Evolutionary conservation across 2,888 invertebrate genomes (phyloP).

Genomic region (Sipunculus nudus): DNA sequence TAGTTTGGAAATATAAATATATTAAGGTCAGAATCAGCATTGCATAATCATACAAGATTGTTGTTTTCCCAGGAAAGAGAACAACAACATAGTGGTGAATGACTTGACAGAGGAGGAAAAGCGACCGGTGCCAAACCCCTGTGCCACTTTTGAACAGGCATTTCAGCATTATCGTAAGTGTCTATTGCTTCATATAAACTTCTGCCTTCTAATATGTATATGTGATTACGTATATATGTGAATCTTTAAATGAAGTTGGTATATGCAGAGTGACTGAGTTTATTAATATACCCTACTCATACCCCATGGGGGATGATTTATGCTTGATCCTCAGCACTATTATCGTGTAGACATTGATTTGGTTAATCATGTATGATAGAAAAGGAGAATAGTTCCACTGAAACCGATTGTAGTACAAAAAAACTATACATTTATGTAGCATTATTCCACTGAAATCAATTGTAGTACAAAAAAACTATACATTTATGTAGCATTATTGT

Average conservation of each 20-base stretch:
- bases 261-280: neutral
- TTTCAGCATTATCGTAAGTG: constrained; percentile 76
- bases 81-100: constrained; percentile 74
- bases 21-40: too few relatives aligned
- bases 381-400: too few relatives aligned
- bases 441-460: too few relatives aligned
- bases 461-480: too few relatives aligned
- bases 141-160: constrained; percentile 83
- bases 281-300: neutral
- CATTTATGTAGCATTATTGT: too few relatives aligned
- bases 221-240: neutral
- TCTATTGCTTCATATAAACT: neutral
- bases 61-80: constrained; percentile 50
- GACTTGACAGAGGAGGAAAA: constrained; percentile 50
- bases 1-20: too few relatives aligned
- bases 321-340: too few relatives aligned
- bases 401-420: too few relatives aligned
- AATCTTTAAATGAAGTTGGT: neutral
- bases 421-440: too few relatives aligned
- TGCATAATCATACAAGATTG: too few relatives aligned
- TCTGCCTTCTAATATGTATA: neutral
- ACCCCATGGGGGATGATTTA: neutral
- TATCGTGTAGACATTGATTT: too few relatives aligned
- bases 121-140: constrained; percentile 77
- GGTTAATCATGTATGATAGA: too few relatives aligned